Conservation (phyloP, 2,888 invertebrate species). For the Calliphora vomitoria region DNA sequence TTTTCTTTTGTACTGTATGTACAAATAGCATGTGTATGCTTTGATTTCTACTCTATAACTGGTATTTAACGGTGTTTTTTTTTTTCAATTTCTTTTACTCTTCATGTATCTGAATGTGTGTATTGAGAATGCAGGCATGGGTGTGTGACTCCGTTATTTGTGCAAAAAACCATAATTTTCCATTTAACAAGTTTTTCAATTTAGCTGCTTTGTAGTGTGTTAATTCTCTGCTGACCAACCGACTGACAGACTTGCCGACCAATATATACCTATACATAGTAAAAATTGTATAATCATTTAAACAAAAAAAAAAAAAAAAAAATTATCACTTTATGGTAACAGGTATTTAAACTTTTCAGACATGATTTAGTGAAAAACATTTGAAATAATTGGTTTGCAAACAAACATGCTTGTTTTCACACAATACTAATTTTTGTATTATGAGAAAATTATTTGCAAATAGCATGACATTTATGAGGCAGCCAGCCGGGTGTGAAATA, state of each 20-base stretch:
- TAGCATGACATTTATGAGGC: slow-evolving; percentile 37
- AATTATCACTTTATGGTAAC: slow-evolving; percentile 50
- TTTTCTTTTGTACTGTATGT: slow-evolving; percentile 33
- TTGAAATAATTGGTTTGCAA: background rate
- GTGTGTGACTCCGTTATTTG: slow-evolving; percentile 33
- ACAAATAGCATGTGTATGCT: slow-evolving; percentile 30
- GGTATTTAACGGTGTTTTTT: slow-evolving; percentile 66
- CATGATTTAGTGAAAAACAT: slow-evolving; percentile 15
- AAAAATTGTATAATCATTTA: slow-evolving; percentile 50
- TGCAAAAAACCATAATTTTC: slow-evolving; percentile 53
- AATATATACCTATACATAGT: slow-evolving; percentile 8
- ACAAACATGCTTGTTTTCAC: slow-evolving; percentile 16
- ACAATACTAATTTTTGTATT: background rate
- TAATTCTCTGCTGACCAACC: slow-evolving; percentile 30
- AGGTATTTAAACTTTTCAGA: slow-evolving; percentile 59
- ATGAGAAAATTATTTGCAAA: slow-evolving; percentile 30
- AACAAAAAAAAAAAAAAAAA: background rate
- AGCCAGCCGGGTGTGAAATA: slow-evolving; percentile 29
- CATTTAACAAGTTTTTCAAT: slow-evolving; percentile 70
- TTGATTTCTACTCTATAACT: slow-evolving; percentile 50
- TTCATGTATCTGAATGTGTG: background rate
- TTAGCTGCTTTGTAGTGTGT: slow-evolving; percentile 37
- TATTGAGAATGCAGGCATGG: background rate
- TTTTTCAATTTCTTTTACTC: background rate
- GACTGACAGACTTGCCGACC: slow-evolving; percentile 31